A percentile compares a stretch with the other conserved stretches of the same genome.
Evolutionary conservation across 2,113 vertebrate genomes (phyloP).

Genomic region (Actenoides hombroni): DNA sequence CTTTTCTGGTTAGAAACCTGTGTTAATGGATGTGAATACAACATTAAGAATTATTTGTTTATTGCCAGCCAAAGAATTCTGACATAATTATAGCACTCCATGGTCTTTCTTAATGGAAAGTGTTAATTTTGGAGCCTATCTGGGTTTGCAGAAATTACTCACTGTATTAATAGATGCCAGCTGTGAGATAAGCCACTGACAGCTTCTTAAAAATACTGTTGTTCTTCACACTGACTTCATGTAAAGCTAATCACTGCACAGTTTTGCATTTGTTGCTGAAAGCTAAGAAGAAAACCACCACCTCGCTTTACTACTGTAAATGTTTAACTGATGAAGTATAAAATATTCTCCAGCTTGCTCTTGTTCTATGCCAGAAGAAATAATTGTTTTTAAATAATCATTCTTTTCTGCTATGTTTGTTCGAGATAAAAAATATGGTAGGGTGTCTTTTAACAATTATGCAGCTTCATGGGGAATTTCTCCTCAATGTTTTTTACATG

Average conservation of each 20-base stretch:
- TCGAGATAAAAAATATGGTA: background rate
- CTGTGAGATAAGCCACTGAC: slow-evolving; percentile 50
- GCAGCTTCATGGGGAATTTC: background rate
- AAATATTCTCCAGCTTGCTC: background rate
- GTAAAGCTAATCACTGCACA: background rate
- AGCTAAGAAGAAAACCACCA: slow-evolving; percentile 5
- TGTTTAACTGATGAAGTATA: background rate
- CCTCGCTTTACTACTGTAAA: background rate
- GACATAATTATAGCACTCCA: slow-evolving; percentile 18
- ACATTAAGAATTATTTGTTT: background rate
- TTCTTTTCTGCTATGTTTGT: background rate
- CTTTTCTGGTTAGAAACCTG: slow-evolving; percentile 2
- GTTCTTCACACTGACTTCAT: slow-evolving; percentile 11
- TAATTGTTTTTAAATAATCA: background rate
- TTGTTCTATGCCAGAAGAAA: background rate
- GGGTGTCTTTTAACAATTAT: background rate
- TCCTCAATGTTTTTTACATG: background rate
- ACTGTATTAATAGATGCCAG: slow-evolving; percentile 46
- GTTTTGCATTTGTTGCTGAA: background rate
- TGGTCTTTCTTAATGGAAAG: slow-evolving; percentile 24
- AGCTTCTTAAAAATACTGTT: slow-evolving; percentile 37
- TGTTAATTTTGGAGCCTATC: slow-evolving; percentile 46
- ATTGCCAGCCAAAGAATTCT: slow-evolving; percentile 14
- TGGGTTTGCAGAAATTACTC: slow-evolving; percentile 42
- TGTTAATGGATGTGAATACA: background rate